Evolutionary conservation across 1,140 invertebrate species (phyloP).

Genomic region (Orchesella cincta): DNA sequence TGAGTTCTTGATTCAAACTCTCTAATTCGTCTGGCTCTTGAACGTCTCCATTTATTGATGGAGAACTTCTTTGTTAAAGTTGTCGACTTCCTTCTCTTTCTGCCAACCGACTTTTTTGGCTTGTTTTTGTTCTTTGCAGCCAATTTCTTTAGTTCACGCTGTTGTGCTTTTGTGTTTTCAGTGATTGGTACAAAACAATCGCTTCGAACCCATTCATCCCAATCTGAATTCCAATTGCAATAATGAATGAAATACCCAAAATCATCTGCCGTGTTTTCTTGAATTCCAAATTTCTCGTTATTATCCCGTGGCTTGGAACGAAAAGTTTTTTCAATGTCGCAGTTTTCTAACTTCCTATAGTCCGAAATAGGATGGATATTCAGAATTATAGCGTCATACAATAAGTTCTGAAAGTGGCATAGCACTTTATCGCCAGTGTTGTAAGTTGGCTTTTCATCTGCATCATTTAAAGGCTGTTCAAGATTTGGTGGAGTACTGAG

Average conservation of each 20-base stretch:
- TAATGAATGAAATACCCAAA: background rate
- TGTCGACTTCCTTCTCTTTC: background rate
- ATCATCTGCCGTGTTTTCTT: background rate
- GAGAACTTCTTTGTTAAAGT: too few species aligned
- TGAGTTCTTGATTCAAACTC: too few species aligned
- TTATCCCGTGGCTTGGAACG: background rate
- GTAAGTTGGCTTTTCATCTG: too few species aligned
- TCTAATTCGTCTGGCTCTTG: too few species aligned
- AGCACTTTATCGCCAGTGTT: background rate
- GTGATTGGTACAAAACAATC: background rate
- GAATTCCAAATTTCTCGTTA: background rate
- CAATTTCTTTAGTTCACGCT: background rate
- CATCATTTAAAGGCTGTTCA: too few species aligned
- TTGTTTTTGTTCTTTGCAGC: background rate
- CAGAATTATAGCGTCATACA: background rate
- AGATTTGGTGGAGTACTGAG: too few species aligned
- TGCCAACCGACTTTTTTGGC: background rate
- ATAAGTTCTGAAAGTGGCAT: background rate
- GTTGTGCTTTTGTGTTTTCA: background rate
- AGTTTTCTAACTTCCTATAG: background rate
- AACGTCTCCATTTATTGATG: too few species aligned
- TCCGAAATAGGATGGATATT: background rate
- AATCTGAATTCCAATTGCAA: background rate
- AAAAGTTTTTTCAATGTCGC: background rate
- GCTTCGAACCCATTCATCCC: constrained; percentile 1